Percentiles rank a stretch among this genome's conserved stretches.
phyloP scores from a whole-genome alignment of 2,888 invertebrate species.

The Melangyna quadrimaculata region DNA sequence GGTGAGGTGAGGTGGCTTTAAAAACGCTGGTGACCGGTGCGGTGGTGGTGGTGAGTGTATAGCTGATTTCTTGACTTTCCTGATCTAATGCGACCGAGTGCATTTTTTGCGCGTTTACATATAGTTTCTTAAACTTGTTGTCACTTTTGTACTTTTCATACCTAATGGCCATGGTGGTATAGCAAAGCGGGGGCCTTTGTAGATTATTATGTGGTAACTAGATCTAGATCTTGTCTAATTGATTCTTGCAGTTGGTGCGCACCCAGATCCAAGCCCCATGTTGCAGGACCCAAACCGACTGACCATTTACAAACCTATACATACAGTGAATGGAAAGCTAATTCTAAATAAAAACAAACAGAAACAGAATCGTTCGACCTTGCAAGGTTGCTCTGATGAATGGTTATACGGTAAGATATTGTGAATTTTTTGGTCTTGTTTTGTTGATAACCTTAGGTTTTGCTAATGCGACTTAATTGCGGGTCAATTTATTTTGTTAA shows the following conservation, averaged over 20 bases:
- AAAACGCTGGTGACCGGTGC: neutral
- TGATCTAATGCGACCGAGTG: neutral
- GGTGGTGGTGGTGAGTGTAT: neutral
- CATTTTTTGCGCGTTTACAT: neutral
- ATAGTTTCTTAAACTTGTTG: slow-evolving; percentile 57
- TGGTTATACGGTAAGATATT: neutral
- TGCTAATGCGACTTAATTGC: slow-evolving; percentile 7
- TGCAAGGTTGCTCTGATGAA: slow-evolving; percentile 62
- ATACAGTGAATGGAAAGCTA: slow-evolving; percentile 39
- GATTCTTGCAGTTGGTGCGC: slow-evolving; percentile 64
- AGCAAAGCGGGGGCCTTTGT: neutral
- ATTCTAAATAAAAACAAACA: slow-evolving; percentile 39
- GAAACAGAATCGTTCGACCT: slow-evolving; percentile 52
- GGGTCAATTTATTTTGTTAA: slow-evolving; percentile 27
- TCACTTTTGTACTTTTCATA: slow-evolving; percentile 31
- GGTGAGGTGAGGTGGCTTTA: too few relatives aligned
- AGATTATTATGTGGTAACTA: slow-evolving; percentile 36
- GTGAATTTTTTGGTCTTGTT: slow-evolving; percentile 3
- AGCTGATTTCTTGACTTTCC: slow-evolving; percentile 35
- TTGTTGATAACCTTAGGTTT: neutral
- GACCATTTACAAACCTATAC: too few relatives aligned
- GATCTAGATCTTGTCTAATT: slow-evolving; percentile 61
- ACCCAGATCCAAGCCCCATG: neutral
- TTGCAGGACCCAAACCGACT: neutral
- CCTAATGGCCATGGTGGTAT: slow-evolving; percentile 9